Evolutionary conservation across 2,113 vertebrate species (phyloP), one percentile per base, ranked within the genome.

Genomic region (Ptilorrhoa leucosticta): DNA sequence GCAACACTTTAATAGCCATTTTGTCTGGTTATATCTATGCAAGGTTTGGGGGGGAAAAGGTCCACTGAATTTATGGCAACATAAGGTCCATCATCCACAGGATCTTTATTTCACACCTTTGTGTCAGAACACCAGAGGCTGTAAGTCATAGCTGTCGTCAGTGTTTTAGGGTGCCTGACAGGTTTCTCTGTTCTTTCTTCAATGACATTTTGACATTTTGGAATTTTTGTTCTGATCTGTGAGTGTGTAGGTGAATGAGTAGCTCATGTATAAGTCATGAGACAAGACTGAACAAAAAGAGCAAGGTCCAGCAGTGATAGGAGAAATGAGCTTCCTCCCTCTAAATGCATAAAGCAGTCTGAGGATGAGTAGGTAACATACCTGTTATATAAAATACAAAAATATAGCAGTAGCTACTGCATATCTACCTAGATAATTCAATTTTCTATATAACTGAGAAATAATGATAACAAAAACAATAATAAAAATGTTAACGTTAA

Each of bases 161-260:
- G 23, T 50, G 56, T 51, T 58, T 70, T 54, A 69, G 42, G 76
- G 11, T 54, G 61, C 27, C 54, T 77, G 75, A 77, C 63, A 83
- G 45, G 33, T 70, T 93, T 73, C 16, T 35, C 35, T 73, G 35
- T 77, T 94, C 71, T 86, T 91, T 61, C 50, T 70, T 40, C 44
- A 33, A 47, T 64, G 68, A 71, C 68, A 83, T 92, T 90, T 76
- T 93, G 71, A 90, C 47, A 77, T 65, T 73, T 84, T 65, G 37
- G 30, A 89, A 21, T 63, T 82, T 90, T 76, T 76, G 9, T 88
- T 96, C 64, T 78, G 42, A 75, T 60, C 47, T 60, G 11, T 70
- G 75, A 69, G 58, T 0, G 0, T 54, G 50, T 37, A 70, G 35
- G 63, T 91, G 87, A 95, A 90, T 7, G 63, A 80, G 42, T 22